These are phyloP conservation scores for Agonum fuliginosum DNA, from an alignment of 2,888 invertebrate genomes.

Conservation along the genomic window DNA sequence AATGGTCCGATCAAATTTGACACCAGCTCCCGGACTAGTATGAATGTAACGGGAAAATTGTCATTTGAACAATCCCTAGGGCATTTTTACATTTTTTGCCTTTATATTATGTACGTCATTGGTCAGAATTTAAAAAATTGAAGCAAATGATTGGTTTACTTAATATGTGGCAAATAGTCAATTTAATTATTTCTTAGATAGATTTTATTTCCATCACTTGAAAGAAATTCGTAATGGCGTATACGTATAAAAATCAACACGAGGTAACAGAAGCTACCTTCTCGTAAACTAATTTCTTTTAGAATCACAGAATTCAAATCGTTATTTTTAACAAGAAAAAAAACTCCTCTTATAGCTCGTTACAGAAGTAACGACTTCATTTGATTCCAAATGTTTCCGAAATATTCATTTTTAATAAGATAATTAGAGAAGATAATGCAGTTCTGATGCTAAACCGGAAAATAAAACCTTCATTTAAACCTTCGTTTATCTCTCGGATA, in stretches of 20 bases:
- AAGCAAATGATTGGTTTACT: no score
- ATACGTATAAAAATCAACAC: background rate
- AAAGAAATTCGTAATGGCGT: background rate
- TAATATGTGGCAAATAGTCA: no score
- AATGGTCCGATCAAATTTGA: no score
- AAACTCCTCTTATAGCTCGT: slow-evolving; percentile 10
- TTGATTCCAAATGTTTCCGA: slow-evolving; percentile 39
- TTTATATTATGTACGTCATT: no score
- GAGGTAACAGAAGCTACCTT: background rate
- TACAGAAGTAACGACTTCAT: slow-evolving; percentile 34
- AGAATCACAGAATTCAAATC: background rate
- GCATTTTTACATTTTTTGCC: no score
- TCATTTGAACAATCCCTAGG: no score
- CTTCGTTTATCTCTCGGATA: background rate
- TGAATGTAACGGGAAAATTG: no score
- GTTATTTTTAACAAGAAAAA: slow-evolving; percentile 46
- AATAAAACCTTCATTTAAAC: background rate
- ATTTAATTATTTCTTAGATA: background rate
- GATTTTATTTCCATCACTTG: background rate
- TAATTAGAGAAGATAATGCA: slow-evolving; percentile 38
- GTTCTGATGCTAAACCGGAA: slow-evolving; percentile 17
- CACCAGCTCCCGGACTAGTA: no score
- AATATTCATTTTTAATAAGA: slow-evolving; percentile 44
- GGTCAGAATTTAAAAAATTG: no score
- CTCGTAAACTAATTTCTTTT: background rate